Conservation (phyloP, 2,888 invertebrate species). For the Oscheius sp. region DNA sequence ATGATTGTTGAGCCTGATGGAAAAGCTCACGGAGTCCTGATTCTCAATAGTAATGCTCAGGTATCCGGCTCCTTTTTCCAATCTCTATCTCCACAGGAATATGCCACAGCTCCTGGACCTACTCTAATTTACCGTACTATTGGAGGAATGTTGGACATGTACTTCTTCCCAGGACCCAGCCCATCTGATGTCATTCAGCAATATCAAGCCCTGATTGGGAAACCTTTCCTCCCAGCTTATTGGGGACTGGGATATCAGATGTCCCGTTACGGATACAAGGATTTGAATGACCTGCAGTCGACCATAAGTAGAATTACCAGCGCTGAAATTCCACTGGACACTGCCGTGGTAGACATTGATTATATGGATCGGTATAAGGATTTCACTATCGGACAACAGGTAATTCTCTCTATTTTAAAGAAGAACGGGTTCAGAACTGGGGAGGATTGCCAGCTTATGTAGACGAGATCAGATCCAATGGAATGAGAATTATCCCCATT, state of each 20-base stretch:
- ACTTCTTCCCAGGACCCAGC: constrained; percentile 74
- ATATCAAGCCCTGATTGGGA: constrained; percentile 60
- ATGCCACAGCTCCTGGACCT: constrained; percentile 67
- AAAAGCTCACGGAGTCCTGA: constrained; percentile 69
- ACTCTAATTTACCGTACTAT: constrained; percentile 81
- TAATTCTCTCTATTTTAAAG: no score
- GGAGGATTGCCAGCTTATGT: constrained; percentile 59
- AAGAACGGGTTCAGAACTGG: constrained; percentile 52
- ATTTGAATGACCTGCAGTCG: constrained; percentile 57
- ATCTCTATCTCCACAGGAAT: constrained; percentile 47
- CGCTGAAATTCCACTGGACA: constrained; percentile 76
- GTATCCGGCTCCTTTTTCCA: no score
- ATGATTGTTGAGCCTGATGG: constrained; percentile 67
- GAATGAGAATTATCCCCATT: constrained; percentile 67
- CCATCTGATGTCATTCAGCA: constrained; percentile 73
- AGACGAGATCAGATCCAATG: constrained; percentile 55
- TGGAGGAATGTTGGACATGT: constrained; percentile 74
- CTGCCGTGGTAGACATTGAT: constrained; percentile 88
- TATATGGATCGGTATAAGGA: constrained; percentile 85
- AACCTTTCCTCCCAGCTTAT: constrained; percentile 72
- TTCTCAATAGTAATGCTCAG: constrained; percentile 69
- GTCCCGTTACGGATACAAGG: constrained; percentile 67
- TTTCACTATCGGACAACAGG: constrained; percentile 78
- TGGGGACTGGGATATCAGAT: constrained; percentile 73
- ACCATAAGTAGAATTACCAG: constrained; percentile 70